Percentiles rank a stretch among this genome's conserved stretches.
Evolutionary conservation across 2,797 vertebrate genomes (phyloP).

Genomic region (Microctenopoma stevenorrisi): DNA sequence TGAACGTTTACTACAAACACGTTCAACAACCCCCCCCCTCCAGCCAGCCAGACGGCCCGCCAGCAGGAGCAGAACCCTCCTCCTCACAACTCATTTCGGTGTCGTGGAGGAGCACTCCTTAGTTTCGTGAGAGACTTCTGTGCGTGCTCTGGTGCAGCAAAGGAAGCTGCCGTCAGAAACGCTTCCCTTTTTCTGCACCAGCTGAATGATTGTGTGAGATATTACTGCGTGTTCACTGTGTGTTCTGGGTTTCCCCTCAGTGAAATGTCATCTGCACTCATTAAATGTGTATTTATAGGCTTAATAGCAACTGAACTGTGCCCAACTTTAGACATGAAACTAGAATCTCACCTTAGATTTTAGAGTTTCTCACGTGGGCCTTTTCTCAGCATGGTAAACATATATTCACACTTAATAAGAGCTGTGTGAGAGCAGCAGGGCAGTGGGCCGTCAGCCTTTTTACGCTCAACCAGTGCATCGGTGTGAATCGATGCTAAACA

Average conservation of each 20-base stretch:
- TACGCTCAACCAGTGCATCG: constrained; percentile 6
- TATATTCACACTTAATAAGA: constrained; percentile 18
- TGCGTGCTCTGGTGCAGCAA: constrained; percentile 21
- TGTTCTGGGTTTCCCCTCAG: constrained; percentile 1
- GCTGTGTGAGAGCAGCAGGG: constrained; percentile 3
- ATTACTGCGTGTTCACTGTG: neutral
- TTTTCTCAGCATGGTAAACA: constrained; percentile 26
- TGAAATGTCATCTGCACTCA: constrained; percentile 20
- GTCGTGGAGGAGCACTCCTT: constrained; percentile 38
- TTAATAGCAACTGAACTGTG: constrained; percentile 8
- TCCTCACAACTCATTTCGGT: constrained; percentile 19
- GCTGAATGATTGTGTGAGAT: neutral
- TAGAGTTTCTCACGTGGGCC: constrained; percentile 5
- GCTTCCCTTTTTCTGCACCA: neutral
- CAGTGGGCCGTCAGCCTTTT: neutral
- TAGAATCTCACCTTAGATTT: neutral
- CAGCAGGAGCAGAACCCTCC: constrained; percentile 51
- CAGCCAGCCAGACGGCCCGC: constrained; percentile 16
- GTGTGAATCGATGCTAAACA: constrained; percentile 4
- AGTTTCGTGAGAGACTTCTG: constrained; percentile 18
- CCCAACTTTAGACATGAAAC: neutral
- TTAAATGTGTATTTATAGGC: constrained; percentile 14
- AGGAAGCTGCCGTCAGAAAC: constrained; percentile 24
- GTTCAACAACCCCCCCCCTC: constrained; percentile 23
- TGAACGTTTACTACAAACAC: constrained; percentile 79